Conservation (phyloP, 2,888 invertebrate species). For the Hydraecia micacea region DNA sequence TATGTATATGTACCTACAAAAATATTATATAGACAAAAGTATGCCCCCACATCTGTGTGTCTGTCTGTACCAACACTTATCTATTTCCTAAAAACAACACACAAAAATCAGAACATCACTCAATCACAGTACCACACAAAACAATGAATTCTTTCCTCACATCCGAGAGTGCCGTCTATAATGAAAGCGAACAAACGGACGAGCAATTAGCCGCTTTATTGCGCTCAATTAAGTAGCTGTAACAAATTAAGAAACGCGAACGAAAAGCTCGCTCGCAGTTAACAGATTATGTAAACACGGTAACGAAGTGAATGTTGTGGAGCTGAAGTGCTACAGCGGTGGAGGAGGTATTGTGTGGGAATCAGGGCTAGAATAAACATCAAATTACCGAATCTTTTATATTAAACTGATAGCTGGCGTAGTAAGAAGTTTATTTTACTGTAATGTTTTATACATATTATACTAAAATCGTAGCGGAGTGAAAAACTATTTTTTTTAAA, state of each 20-base stretch:
- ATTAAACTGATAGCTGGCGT: no score
- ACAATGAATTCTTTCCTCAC: constrained; percentile 24
- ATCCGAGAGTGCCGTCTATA: constrained; percentile 26
- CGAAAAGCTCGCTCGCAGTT: constrained; percentile 74
- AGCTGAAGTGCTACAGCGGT: not conserved
- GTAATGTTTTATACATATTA: not conserved
- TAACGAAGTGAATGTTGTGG: constrained; percentile 79
- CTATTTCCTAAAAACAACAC: not conserved
- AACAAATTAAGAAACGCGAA: constrained; percentile 83
- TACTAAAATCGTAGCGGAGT: no score
- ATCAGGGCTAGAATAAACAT: not conserved
- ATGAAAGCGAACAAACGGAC: constrained; percentile 56
- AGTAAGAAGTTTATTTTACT: not conserved
- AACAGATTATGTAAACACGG: constrained; percentile 83
- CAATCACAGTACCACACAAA: not conserved
- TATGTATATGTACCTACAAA: not conserved
- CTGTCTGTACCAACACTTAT: not conserved
- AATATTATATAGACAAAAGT: not conserved
- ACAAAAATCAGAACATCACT: not conserved
- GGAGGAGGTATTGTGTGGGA: constrained; percentile 58
- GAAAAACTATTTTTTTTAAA: no score
- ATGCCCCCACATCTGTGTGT: no score
- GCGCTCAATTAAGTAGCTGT: constrained; percentile 81
- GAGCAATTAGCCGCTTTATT: constrained; percentile 70
- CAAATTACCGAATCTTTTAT: not conserved